Evolutionary conservation across 2,113 vertebrate genomes (phyloP).

Genomic region (Centropus unirufus): DNA sequence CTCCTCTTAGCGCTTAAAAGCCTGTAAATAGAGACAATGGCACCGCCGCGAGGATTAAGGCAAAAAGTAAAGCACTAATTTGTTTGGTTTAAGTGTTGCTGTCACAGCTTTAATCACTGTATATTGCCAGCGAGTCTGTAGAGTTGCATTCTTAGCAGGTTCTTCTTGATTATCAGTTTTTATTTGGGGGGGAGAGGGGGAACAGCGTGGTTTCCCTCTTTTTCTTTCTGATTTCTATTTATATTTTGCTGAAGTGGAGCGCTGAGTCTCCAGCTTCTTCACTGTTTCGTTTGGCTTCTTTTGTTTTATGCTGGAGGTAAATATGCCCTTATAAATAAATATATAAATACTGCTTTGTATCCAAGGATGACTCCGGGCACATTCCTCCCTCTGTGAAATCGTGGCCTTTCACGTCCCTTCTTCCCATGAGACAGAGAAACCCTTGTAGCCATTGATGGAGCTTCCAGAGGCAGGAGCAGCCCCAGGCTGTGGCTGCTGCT

Average conservation of each 20-base stretch:
- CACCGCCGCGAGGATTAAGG: slow-evolving; percentile 38
- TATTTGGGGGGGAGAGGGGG: slow-evolving; percentile 39
- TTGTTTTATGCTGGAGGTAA: slow-evolving; percentile 68
- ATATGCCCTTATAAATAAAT: slow-evolving; percentile 79
- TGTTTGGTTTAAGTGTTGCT: slow-evolving; percentile 58
- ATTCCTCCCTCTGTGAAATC: neutral
- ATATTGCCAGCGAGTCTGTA: slow-evolving; percentile 63
- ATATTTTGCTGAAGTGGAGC: slow-evolving; percentile 65
- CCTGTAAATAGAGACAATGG: slow-evolving; percentile 73
- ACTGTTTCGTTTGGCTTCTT: slow-evolving; percentile 53
- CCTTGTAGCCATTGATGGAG: neutral
- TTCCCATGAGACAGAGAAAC: accelerated
- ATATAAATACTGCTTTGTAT: slow-evolving; percentile 82
- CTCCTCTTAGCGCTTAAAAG: slow-evolving; percentile 61
- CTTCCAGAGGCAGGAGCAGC: no score
- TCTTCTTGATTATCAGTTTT: slow-evolving; percentile 31
- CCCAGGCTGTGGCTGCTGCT: neutral
- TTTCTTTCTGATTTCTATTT: slow-evolving; percentile 73
- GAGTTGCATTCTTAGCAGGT: slow-evolving; percentile 56
- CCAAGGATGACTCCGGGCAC: slow-evolving; percentile 49
- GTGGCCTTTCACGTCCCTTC: neutral
- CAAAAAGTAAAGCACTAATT: slow-evolving; percentile 58
- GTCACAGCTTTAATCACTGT: slow-evolving; percentile 68
- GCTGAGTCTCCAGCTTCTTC: neutral
- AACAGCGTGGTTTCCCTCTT: neutral